A percentile compares a stretch with the other conserved stretches of the same genome.
These are phyloP conservation scores for Xiphydria camelus DNA, from an alignment of 2,888 invertebrate genomes.

Conservation along the genomic window DNA sequence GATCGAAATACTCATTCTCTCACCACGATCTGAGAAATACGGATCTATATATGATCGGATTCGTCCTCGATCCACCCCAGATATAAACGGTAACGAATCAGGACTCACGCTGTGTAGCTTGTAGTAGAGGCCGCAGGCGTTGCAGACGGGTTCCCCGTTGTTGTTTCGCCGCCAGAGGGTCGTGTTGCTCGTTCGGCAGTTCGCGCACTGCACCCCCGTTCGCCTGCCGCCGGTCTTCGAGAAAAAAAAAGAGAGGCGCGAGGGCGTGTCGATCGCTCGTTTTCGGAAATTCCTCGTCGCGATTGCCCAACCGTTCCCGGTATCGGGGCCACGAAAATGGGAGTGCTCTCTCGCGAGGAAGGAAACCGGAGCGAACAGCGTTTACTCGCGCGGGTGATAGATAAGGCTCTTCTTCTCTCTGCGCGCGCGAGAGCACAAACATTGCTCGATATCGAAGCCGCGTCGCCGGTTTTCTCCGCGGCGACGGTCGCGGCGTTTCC, in stretches of 20 bases:
- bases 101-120: constrained; percentile 67
- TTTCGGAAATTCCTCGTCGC: not conserved
- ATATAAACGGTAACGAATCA: not conserved
- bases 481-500: too few species aligned
- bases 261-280: not conserved
- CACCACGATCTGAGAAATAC: too few species aligned
- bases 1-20: too few species aligned
- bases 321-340: constrained; percentile 26
- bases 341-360: constrained; percentile 38
- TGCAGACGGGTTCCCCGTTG: constrained; percentile 98
- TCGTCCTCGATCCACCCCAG: not conserved
- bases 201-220: constrained; percentile 73
- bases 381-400: constrained; percentile 46
- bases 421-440: constrained; percentile 38
- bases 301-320: not conserved
- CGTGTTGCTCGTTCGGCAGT: constrained; percentile 77
- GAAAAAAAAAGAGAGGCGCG: constrained; percentile 10
- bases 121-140: constrained; percentile 98
- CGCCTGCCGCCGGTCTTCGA: constrained; percentile 47
- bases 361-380: constrained; percentile 55
- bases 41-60: too few species aligned
- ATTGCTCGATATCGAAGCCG: constrained; percentile 52
- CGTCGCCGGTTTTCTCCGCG: too few species aligned
- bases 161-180: constrained; percentile 98
- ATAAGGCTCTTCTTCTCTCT: constrained; percentile 46